phyloP scores from a whole-genome alignment of 2,888 invertebrate species.

The Andrena hattorfiana region DNA sequence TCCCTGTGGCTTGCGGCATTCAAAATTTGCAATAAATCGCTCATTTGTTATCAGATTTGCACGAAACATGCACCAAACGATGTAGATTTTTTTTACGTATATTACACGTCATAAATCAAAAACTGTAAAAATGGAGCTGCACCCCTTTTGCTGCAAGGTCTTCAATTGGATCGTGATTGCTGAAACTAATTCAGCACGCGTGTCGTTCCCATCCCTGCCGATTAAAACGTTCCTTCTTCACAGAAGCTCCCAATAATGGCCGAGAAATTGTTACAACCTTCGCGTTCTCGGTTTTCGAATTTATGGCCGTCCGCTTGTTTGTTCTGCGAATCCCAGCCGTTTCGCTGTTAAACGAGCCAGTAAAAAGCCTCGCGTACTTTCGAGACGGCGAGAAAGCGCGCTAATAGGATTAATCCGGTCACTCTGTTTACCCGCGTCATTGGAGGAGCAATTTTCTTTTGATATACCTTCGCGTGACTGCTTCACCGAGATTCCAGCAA shows the following conservation, averaged over 20 bases:
- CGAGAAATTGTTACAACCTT: constrained; percentile 1
- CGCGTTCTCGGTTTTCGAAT: constrained; percentile 16
- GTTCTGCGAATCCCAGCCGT: constrained; percentile 3
- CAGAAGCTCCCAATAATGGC: not conserved
- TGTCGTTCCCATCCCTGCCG: not conserved
- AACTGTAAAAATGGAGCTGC: no score
- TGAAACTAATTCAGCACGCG: not conserved
- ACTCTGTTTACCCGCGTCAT: constrained; percentile 37
- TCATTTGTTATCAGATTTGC: no score
- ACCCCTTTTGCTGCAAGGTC: no score
- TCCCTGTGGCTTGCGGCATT: no score
- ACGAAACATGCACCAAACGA: no score
- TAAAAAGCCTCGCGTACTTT: constrained; percentile 10
- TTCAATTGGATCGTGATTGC: no score
- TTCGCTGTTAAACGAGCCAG: not conserved
- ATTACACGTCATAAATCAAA: no score
- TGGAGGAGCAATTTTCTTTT: constrained; percentile 30
- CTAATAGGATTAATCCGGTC: constrained; percentile 45
- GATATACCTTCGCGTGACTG: constrained; percentile 21
- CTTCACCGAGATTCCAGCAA: constrained; percentile 21
- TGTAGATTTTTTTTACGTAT: no score
- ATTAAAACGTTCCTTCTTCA: no score
- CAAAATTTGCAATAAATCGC: no score
- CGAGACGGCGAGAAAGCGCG: constrained; percentile 45
- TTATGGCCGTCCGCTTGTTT: constrained; percentile 1